Conservation (phyloP, 2,888 invertebrate genomes). For the Hirtodrosophila alboralis region DNA sequence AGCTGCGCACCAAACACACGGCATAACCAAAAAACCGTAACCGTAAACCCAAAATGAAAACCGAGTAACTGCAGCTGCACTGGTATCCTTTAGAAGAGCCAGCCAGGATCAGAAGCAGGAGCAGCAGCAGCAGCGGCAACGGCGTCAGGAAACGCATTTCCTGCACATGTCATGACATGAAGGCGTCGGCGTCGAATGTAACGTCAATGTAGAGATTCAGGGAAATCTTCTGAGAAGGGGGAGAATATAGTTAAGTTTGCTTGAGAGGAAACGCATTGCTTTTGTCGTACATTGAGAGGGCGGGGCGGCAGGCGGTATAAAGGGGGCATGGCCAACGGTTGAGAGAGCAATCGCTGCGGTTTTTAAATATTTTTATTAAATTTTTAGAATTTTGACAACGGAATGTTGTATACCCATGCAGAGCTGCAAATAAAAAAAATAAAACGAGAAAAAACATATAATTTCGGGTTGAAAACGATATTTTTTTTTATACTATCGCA, state of each 20-base stretch:
- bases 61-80: conserved; percentile 51
- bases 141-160: conserved; percentile 73
- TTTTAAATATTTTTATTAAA: conserved; percentile 1
- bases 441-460: too few species aligned
- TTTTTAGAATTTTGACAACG: neutral
- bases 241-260: neutral
- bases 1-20: conserved; percentile 61
- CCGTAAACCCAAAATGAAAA: conserved; percentile 65
- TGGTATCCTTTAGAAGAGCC: neutral
- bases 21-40: conserved; percentile 78
- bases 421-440: too few species aligned
- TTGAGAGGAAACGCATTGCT: conserved; percentile 5
- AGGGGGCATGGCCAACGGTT: neutral
- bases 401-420: too few species aligned
- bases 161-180: conserved; percentile 75
- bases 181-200: conserved; percentile 40
- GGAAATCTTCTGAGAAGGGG: neutral
- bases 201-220: conserved; percentile 3
- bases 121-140: conserved; percentile 30
- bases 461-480: too few species aligned
- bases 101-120: conserved; percentile 13
- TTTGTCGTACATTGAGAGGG: neutral
- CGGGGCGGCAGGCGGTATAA: accelerated
- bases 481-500: too few species aligned
- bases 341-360: conserved; percentile 1